A percentile compares a stretch with the other conserved stretches of the same genome.
phyloP scores from a whole-genome alignment of 2,797 vertebrate genomes.

The Eospalax fontanierii region DNA sequence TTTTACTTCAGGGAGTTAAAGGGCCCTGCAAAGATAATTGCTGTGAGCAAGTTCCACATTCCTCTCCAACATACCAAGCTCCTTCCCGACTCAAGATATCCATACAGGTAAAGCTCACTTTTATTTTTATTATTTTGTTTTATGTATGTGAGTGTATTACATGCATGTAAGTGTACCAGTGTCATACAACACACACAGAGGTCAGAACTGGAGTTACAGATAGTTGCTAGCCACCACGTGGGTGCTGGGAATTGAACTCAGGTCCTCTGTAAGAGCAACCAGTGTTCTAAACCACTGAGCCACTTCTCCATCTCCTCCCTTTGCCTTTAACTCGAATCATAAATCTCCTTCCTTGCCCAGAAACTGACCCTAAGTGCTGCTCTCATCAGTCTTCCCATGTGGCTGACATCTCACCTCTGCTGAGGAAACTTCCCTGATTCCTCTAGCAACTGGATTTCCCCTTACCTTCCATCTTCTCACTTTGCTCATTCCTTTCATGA shows the following conservation, averaged over 20 bases:
- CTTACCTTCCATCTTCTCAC: neutral
- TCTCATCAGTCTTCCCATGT: neutral
- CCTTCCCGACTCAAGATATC: neutral
- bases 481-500: neutral
- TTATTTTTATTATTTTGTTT: too few species aligned
- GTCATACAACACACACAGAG: too few species aligned
- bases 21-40: neutral
- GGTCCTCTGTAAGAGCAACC: too few species aligned
- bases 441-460: neutral
- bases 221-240: too few species aligned
- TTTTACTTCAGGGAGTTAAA: conserved; percentile 35
- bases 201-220: too few species aligned
- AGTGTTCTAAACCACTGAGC: too few species aligned
- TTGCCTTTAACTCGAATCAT: neutral
- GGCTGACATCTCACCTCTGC: neutral
- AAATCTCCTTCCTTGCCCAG: neutral
- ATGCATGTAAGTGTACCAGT: too few species aligned
- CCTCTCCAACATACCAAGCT: neutral
- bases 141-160: too few species aligned
- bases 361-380: neutral
- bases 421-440: neutral
- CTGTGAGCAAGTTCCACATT: neutral
- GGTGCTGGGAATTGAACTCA: too few species aligned
- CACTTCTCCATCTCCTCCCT: too few species aligned
- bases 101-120: neutral